Base-by-base conservation (phyloP, 2,888 invertebrate genomes). In the Drosophila longiperda region DNA sequence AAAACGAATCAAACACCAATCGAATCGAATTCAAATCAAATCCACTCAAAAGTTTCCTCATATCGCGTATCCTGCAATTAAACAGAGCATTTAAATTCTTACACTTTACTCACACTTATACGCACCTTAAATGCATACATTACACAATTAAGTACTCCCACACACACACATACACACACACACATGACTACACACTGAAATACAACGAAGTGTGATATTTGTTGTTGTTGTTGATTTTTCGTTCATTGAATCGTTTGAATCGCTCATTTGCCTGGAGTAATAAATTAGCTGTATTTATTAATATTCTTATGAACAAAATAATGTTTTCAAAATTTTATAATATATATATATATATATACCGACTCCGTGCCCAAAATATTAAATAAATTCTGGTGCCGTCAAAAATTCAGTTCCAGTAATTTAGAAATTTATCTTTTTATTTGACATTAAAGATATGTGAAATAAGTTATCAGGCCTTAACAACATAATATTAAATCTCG, bases 231-330 rank as follows among this genome's bases (percentile, higher is more conserved):
- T 78, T 88, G 20, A 45, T 73, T 84, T 73, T 62, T 78, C 52
- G 77, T 87, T 85, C 61, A 63, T 88, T 86, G 57, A 67, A 72
- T 82, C 65, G 71, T 87, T 80, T 83, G 66, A 83, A 77, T 74
- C 74, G 73, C 66, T 68, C 66, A 76, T 86, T 79, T 86, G 79
- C 67, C 75, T 76, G 49, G 61, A 76, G 50, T 80, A 63, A 58
- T 57, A 61, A 62, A 42, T 55, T 63, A 65, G 64, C 36, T 48
- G 70, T 49, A 58, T 9, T 40, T 63, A 62, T 59, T 59, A 17
- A 60, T 49, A 58, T 40, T 23, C 11, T 2, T 49, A 26, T 60
- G 33, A 53, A 23, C 36, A 26, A 26, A 12, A 49, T 15, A 20
- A 42, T n/a, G 17, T 32, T 32, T 17, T n/a, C 3, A 33, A 54